phyloP scores from a whole-genome alignment of 2,113 vertebrate genomes.

The Marmota flaviventris region DNA sequence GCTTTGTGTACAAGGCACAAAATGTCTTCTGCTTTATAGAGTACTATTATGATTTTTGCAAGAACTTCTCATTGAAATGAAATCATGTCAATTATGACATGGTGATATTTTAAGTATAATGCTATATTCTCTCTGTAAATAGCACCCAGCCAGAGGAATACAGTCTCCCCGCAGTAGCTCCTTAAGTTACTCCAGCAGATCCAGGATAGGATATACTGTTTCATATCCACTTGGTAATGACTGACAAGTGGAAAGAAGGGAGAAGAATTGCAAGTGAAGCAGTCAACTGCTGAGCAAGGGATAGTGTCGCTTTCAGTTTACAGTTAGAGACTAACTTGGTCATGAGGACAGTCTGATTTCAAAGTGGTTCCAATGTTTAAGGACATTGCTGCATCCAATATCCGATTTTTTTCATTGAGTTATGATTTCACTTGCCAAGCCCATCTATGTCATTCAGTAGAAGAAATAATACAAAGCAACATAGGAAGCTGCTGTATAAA shows the following conservation, averaged over 20 bases:
- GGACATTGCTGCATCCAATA: no score
- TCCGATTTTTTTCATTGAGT: background rate
- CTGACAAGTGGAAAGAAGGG: no score
- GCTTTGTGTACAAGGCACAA: background rate
- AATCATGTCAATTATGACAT: background rate
- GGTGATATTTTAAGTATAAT: background rate
- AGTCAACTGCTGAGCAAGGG: rapidly evolving
- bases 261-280: background rate
- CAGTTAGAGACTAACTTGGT: background rate
- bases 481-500: background rate
- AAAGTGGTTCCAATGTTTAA: background rate
- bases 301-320: background rate
- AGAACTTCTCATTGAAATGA: background rate
- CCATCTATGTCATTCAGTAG: background rate
- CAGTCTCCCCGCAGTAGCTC: background rate
- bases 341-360: background rate
- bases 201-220: background rate
- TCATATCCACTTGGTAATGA: background rate
- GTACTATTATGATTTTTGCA: background rate
- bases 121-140: background rate
- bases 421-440: background rate
- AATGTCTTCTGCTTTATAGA: background rate
- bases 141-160: background rate
- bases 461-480: background rate
- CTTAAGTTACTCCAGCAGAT: background rate